Evolutionary conservation across 1,140 invertebrate genomes (phyloP).

Genomic region (Listronotus oregonensis): DNA sequence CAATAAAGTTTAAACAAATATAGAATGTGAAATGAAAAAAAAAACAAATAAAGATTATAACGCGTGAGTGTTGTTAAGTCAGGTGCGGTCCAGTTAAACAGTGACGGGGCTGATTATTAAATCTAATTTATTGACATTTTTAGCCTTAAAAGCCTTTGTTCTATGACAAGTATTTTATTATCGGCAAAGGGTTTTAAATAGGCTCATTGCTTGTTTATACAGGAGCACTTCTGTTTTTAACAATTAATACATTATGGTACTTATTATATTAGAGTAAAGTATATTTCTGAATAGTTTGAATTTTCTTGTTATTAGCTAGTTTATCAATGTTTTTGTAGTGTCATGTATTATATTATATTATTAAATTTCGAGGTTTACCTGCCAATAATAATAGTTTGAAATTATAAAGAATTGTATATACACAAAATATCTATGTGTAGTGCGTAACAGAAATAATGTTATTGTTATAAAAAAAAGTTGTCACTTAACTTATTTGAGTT

Average conservation of each 20-base stretch:
- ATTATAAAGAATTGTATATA: conserved; percentile 48
- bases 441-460: conserved; percentile 50
- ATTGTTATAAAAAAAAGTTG: conserved; percentile 55
- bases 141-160: too few species aligned
- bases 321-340: conserved; percentile 57
- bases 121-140: too few species aligned
- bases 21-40: too few species aligned
- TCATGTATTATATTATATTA: conserved; percentile 52
- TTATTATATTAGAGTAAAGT: conserved; percentile 46
- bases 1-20: too few species aligned
- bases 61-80: too few species aligned
- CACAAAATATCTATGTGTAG: conserved; percentile 53
- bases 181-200: neutral
- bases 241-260: conserved; percentile 36
- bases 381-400: conserved; percentile 28
- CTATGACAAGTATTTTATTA: neutral
- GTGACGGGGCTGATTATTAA: too few species aligned
- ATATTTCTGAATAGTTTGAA: conserved; percentile 46
- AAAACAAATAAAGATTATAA: too few species aligned
- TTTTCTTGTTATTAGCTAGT: conserved; percentile 56
- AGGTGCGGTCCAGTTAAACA: too few species aligned
- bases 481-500: conserved; percentile 56
- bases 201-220: neutral
- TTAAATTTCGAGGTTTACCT: conserved; percentile 28
- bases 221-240: conserved; percentile 45